These are phyloP conservation scores for Drosophila infuscata DNA, from an alignment of 2,888 invertebrate genomes.

Conservation along the genomic window DNA sequence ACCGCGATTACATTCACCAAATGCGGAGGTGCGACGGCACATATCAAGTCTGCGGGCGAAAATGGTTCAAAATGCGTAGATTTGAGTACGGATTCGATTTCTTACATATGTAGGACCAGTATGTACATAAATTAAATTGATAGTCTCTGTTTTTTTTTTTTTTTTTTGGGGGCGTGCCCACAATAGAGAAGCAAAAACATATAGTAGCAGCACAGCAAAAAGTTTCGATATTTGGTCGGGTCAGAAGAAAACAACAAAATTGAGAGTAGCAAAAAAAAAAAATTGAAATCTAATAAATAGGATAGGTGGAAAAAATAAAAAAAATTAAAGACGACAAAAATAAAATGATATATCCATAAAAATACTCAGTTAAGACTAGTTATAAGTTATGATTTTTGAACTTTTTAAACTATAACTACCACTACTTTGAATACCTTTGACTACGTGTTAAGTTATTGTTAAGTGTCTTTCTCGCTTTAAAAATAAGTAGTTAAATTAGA, in stretches of 20 bases:
- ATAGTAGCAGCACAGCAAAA: constrained; percentile 36
- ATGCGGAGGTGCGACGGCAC: constrained; percentile 97
- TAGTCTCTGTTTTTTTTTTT: too few relatives aligned
- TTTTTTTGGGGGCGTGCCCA: constrained; percentile 13
- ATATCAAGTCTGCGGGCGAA: constrained; percentile 97
- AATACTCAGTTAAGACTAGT: background rate
- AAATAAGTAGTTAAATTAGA: constrained; percentile 7
- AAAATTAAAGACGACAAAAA: background rate
- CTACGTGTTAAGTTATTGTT: background rate
- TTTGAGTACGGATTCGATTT: constrained; percentile 64
- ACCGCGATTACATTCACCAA: constrained; percentile 98
- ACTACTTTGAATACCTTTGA: background rate
- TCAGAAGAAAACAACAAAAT: background rate
- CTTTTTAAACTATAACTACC: background rate
- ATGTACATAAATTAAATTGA: constrained; percentile 37
- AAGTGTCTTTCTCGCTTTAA: background rate
- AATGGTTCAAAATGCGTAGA: constrained; percentile 76
- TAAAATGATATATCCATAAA: background rate
- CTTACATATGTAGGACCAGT: constrained; percentile 18
- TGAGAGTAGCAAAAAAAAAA: background rate
- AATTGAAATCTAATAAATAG: background rate
- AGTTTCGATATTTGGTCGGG: constrained; percentile 14
- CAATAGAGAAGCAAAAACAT: background rate
- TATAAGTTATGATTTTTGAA: background rate
- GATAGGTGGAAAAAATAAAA: background rate